Base-by-base conservation (phyloP, 2,888 invertebrate genomes). In the Oconnorella tubifera region DNA sequence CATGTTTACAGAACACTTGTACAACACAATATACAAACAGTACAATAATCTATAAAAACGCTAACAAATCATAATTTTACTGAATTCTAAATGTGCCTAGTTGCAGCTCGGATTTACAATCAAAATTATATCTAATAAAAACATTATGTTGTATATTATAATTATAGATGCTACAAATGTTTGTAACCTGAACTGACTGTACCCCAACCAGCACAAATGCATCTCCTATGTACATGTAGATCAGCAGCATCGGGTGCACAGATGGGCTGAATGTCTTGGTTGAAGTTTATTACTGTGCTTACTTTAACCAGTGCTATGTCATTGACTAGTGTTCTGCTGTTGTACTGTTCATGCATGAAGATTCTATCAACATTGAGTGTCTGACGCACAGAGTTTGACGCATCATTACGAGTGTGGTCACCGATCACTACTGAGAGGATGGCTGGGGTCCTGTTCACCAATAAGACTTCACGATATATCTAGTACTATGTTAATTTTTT, bases 231-330 rank as follows among this genome's bases (percentile, higher is more conserved):
- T 31, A 19, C 32, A 33, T 63, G 33, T 14, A 49, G 31, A 32
- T 59, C 29, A 50, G 19, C 6, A 23, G 50, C n/a, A 2, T 66
- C 53, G 2, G 66, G 63, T 14, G 31, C 50, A 32, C 66, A 66
- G 33, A 59, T 56, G 3, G 66, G 63, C 25, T 27, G 40, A 40
- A 63, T 33, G 51, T 63, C 33, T 19, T 14, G 51, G 58, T 28
- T 59, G 33, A 63, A 50, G 14, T 49, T 27, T 19, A 63, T 59
- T 25, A 59, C 40, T 40, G 40, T 19, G 10, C 10, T 40, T 40
- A 40, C 40, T 19, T 40, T 40, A 40, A 66, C 33, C 10, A 66
- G 59, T 19, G 66, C 66, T 25, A 66, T 59, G 59, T 66, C 66
- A 57, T 59, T 49, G n/a, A 57, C 58, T 28, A 56, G 48, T n/a